A percentile compares a stretch with the other conserved stretches of the same genome.
These are phyloP conservation scores for Falco biarmicus DNA, from an alignment of 2,797 vertebrate genomes.

Conservation along the genomic window DNA sequence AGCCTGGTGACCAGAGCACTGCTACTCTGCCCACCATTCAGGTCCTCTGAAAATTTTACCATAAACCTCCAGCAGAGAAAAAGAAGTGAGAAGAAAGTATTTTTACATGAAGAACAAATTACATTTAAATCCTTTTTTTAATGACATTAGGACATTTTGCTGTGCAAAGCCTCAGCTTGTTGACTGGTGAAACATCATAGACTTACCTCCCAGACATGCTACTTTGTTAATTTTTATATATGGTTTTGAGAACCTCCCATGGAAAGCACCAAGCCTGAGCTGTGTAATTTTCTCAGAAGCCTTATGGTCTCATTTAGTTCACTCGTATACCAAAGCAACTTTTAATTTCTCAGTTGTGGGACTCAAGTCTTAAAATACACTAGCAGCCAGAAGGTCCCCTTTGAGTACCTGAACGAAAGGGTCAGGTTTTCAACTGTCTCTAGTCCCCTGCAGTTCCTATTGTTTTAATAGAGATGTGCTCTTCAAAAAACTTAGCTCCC, in stretches of 20 bases:
- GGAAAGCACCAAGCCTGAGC: neutral
- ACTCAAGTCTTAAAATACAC: conserved; percentile 12
- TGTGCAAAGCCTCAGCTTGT: neutral
- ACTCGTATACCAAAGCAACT: conserved; percentile 12
- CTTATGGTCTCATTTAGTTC: conserved; percentile 33
- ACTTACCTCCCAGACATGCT: neutral
- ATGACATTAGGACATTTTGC: neutral
- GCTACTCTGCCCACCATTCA: neutral
- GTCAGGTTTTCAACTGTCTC: conserved; percentile 37
- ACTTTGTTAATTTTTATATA: conserved; percentile 37
- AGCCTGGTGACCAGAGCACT: neutral
- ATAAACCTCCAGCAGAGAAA: neutral
- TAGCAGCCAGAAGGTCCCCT: conserved; percentile 7
- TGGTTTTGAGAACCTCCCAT: conserved; percentile 13
- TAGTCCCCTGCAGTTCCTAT: conserved; percentile 4
- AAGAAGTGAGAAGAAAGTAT: neutral
- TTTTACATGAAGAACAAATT: neutral
- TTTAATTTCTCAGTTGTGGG: conserved; percentile 51
- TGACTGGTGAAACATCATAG: conserved; percentile 25
- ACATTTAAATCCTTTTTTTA: neutral
- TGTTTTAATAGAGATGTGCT: conserved; percentile 54
- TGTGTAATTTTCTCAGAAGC: conserved; percentile 28
- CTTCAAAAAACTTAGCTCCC: conserved; percentile 44
- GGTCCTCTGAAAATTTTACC: neutral
- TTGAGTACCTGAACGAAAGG: conserved; percentile 29